Evolutionary conservation across 2,797 vertebrate species (phyloP), one percentile per base, ranked within the genome.

Genomic region (Zenarchopterus dispar): DNA sequence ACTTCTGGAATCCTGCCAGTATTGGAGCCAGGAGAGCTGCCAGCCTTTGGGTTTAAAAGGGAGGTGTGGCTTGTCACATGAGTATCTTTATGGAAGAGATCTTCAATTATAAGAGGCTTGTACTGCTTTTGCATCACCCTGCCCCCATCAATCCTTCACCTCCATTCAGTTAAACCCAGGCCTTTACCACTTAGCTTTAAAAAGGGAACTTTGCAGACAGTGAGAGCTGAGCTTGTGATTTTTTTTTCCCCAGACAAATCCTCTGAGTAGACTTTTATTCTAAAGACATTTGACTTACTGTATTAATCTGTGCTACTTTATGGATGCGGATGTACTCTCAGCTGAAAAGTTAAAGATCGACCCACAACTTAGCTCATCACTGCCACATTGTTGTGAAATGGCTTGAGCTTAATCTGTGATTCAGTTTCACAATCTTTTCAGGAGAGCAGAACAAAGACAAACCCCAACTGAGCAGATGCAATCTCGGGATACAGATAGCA

Each of bases 31-130:
- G 22, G 65, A 41, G 31, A 43, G 71, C 33, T 56, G 59, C 56
- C 63, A 74, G 59, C 41, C 50, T 70, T 68, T 23, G 44, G 65
- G 69, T 79, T 82, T 67, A 81, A 16, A 42, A 71, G 61, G 48
- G 68, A 67, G 50, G 67, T 51, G 65, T 59, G 33, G 70, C 24
- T 58, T 55, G 56, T 79, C 54, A 79, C 73, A 79, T 80, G 65
- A 77, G 53, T 41, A 44, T 48, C 62, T 65, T 80, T 79, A 28
- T 79, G 53, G 50, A 65, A 79, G 62, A 80, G 72, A 86, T 86
- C 83, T 84, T 85, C 67, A 81, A 56, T 80, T 85, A 84, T 85
- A 88, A 90, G 84, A 87, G 80, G 81, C 83, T 88, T 85, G 81
- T 65, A 65, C 58, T 84, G 76, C 70, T 68, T 85, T 80, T 72